Base-by-base conservation (phyloP, 2,113 vertebrate genomes). In the Raja brachyura region DNA sequence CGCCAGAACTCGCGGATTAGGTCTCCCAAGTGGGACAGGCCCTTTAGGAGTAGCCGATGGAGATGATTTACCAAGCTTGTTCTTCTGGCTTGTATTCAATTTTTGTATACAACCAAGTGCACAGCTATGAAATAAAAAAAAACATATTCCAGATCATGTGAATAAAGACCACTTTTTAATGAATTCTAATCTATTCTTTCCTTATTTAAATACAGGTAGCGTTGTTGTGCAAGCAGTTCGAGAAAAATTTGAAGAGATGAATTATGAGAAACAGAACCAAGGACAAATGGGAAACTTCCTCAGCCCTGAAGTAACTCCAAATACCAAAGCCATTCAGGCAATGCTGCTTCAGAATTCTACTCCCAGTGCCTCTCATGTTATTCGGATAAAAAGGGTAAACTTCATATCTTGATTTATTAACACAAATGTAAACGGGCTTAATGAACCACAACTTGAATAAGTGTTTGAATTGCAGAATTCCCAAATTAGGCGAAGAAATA, bases 161-260 rank as follows among this genome's bases (percentile, higher is more conserved):
- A 8, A 66, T 66, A 28, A 76, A 76, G 75, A 77, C 25, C 25
- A 77, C 31, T 31, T 77, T 48, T 73, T 48, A 73, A 73, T 90
- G 8, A 13, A 7, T 4, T 39, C 10, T 66, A 5, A 14, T 48
- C 31, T 9, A 39, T 14, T 39, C 39, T 39, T 63, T 61, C 16
- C 39, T 83, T 83, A 56, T 22, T 22, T 18, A 73, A 92, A 31
- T 48, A 25, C 77, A 93, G 93, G 70, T 22, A 54, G 59, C 7
- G 9, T 20, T 48, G 92, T 68, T 66, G 70, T 90, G 79, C 61
- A 73, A 20, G 81, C 81, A 61, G 93, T 93, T 10, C 70, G 73
- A 88, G 93, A 75, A 31, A 93, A 77, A 54, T 93, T 93, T 90
- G 93, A 79, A 90, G 68, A 56, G 76, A 79, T 79, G 63, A 28